Evolutionary conservation across 2,888 invertebrate species (phyloP).

Genomic region (Orchesella flavescens): DNA sequence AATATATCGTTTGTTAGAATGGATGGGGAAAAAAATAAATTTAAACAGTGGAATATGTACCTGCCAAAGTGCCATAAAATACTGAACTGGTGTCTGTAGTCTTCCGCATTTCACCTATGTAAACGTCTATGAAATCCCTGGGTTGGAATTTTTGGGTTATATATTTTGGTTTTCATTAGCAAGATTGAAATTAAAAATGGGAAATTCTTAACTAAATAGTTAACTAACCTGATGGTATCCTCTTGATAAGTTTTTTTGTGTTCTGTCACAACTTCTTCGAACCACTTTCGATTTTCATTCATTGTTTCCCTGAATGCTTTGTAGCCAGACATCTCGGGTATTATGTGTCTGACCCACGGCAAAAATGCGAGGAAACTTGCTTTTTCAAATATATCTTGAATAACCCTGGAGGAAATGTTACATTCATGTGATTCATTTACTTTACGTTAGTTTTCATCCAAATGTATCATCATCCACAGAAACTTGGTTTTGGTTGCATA

Average conservation of each 20-base stretch:
- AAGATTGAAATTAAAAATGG: neutral
- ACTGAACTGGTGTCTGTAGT: constrained; percentile 64
- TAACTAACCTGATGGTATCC: constrained; percentile 29
- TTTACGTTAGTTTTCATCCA: no score
- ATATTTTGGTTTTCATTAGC: neutral
- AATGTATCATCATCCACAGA: no score
- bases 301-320: constrained; percentile 16
- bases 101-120: constrained; percentile 61
- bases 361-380: constrained; percentile 35
- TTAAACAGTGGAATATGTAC: no score
- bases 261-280: constrained; percentile 37
- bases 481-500: no score
- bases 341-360: constrained; percentile 49
- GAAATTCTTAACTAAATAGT: neutral
- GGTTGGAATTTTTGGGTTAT: neutral
- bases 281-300: constrained; percentile 15
- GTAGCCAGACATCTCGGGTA: constrained; percentile 48
- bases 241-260: constrained; percentile 48
- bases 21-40: no score
- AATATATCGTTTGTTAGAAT: no score
- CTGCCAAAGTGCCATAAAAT: constrained; percentile 61
- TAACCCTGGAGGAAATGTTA: constrained; percentile 3
- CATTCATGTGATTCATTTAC: no score
- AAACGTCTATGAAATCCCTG: constrained; percentile 68
- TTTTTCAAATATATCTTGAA: constrained; percentile 28